Conservation (phyloP, 2,113 vertebrate genomes). For the Sinosuthora webbiana region DNA sequence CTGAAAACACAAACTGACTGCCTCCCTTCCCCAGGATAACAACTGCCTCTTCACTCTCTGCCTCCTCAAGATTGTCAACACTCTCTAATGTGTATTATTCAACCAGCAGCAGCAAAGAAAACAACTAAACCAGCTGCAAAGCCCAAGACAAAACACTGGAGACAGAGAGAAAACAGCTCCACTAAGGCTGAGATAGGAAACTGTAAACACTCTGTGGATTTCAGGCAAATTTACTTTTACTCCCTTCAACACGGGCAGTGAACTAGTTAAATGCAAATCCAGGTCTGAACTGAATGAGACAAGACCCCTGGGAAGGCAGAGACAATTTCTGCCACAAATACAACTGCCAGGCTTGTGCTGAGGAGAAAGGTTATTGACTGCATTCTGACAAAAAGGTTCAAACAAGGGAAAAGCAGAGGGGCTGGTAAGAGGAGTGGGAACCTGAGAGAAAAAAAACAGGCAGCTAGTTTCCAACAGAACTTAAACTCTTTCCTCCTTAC, state of each 20-base stretch:
- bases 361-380: background rate
- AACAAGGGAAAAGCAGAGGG: background rate
- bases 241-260: background rate
- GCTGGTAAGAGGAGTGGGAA: background rate
- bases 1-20: background rate
- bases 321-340: background rate
- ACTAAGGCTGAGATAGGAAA: background rate
- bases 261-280: background rate
- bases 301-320: background rate
- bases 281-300: background rate
- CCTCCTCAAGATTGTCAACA: background rate
- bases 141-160: background rate
- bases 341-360: background rate
- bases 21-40: background rate
- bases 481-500: background rate
- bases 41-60: background rate
- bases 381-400: background rate
- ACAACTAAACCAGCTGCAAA: background rate
- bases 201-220: background rate
- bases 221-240: background rate
- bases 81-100: background rate
- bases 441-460: background rate
- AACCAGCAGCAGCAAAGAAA: background rate
- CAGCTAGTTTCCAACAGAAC: background rate
- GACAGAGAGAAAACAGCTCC: background rate